These are phyloP conservation scores for Solen grandis DNA, from an alignment of 1,140 invertebrate species.

Conservation along the genomic window DNA sequence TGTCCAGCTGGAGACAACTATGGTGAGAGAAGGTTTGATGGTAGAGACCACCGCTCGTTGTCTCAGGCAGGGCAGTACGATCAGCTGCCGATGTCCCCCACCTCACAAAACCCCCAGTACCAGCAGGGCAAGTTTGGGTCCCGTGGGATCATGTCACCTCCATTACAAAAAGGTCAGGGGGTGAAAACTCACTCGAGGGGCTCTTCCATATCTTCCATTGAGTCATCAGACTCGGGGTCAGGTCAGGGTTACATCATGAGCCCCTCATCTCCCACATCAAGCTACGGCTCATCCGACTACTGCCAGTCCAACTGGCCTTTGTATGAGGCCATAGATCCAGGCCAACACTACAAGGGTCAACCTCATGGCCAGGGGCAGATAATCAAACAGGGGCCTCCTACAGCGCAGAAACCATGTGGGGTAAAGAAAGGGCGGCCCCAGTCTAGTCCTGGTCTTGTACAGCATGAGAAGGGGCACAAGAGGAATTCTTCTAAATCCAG, in stretches of 20 bases:
- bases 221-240: conserved; percentile 42
- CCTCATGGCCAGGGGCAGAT: not conserved
- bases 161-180: conserved; percentile 10
- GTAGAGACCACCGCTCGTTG: conserved; percentile 43
- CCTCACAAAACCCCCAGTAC: not conserved
- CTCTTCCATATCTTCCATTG: conserved; percentile 48
- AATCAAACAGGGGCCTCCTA: conserved; percentile 22
- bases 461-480: conserved; percentile 38
- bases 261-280: conserved; percentile 6
- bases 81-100: conserved; percentile 29
- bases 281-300: not conserved
- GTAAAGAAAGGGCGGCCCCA: conserved; percentile 21
- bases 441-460: not conserved
- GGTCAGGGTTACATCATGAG: conserved; percentile 38
- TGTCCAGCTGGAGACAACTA: conserved; percentile 45
- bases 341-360: not conserved
- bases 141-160: conserved; percentile 19
- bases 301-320: not conserved
- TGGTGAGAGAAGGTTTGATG: conserved; percentile 63
- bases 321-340: conserved; percentile 9
- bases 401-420: conserved; percentile 47
- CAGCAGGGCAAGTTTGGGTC: conserved; percentile 3
- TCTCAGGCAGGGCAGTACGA: conserved; percentile 50
- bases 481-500: conserved; percentile 50
- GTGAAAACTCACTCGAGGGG: conserved; percentile 43